Conservation (phyloP, 1,140 invertebrate species). For the Palaemon carinicauda region DNA sequence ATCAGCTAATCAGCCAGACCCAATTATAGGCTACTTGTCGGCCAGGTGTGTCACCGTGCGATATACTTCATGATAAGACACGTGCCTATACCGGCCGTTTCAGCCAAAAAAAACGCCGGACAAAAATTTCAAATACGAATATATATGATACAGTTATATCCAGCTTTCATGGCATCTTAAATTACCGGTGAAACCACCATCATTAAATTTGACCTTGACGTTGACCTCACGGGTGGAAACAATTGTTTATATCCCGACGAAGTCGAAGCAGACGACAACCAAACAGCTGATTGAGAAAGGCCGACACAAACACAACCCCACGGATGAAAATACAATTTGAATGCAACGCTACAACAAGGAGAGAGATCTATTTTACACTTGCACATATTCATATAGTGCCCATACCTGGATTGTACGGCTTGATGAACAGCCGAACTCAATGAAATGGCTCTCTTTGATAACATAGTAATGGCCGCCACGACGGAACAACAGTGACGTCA, state of each 20-base stretch:
- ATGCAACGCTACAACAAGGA: no score
- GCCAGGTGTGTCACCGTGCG: no score
- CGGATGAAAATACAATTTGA: neutral
- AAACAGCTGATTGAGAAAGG: slow-evolving; percentile 33
- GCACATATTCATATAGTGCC: neutral
- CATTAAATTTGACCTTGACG: neutral
- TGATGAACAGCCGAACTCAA: neutral
- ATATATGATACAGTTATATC: no score
- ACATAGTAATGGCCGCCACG: slow-evolving; percentile 34
- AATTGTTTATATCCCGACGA: neutral
- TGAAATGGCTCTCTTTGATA: neutral
- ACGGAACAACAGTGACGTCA: slow-evolving; percentile 32
- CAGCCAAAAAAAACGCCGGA: no score
- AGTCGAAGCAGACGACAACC: slow-evolving; percentile 29
- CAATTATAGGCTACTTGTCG: no score
- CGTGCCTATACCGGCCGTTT: no score
- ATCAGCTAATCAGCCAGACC: no score
- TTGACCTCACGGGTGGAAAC: neutral
- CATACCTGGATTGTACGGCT: slow-evolving; percentile 7
- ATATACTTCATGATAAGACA: no score
- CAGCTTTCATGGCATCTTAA: no score
- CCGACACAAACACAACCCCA: neutral
- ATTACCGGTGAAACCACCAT: no score
- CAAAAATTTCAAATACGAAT: no score
- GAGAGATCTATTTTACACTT: no score